A percentile compares a stretch with the other conserved stretches of the same genome.
These are phyloP conservation scores for Rhinolophus ferrumequinum DNA, from an alignment of 2,113 vertebrate genomes.

Conservation along the genomic window DNA sequence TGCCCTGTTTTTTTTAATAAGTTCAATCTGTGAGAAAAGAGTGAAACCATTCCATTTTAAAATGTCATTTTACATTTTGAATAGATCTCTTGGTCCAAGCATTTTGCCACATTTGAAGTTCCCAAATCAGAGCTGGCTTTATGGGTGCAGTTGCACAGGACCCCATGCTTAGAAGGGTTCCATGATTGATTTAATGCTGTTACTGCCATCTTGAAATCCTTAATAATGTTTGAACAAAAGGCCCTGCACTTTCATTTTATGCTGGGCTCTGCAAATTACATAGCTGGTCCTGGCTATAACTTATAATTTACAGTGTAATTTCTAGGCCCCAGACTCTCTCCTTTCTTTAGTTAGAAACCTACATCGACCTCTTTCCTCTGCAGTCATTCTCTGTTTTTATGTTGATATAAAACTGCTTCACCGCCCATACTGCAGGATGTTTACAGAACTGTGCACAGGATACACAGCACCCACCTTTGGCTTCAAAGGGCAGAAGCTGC, in stretches of 20 bases:
- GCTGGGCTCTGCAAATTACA: background rate
- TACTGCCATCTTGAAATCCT: background rate
- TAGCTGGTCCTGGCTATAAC: background rate
- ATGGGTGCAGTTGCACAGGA: background rate
- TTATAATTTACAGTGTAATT: slow-evolving; percentile 40
- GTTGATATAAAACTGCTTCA: background rate
- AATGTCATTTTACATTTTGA: slow-evolving; percentile 21
- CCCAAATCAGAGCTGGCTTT: background rate
- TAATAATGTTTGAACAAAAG: background rate
- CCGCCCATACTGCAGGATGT: background rate
- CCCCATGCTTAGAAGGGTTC: background rate
- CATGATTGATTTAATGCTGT: background rate
- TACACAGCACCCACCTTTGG: background rate
- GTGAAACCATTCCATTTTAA: background rate
- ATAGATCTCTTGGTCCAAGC: background rate
- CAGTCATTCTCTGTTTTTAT: background rate
- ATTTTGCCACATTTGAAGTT: background rate
- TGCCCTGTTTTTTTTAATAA: background rate
- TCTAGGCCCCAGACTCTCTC: background rate
- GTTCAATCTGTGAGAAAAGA: background rate
- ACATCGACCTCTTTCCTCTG: background rate
- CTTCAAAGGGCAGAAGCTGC: slow-evolving; percentile 13
- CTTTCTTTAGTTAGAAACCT: background rate
- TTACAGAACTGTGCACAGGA: background rate
- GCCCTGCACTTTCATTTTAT: background rate